Percentiles rank a stretch among this genome's conserved stretches.
Evolutionary conservation across 35 echinoderm and acorn worm genomes (phyloP).

Genomic region (Heliocidaris erythrogramma): DNA sequence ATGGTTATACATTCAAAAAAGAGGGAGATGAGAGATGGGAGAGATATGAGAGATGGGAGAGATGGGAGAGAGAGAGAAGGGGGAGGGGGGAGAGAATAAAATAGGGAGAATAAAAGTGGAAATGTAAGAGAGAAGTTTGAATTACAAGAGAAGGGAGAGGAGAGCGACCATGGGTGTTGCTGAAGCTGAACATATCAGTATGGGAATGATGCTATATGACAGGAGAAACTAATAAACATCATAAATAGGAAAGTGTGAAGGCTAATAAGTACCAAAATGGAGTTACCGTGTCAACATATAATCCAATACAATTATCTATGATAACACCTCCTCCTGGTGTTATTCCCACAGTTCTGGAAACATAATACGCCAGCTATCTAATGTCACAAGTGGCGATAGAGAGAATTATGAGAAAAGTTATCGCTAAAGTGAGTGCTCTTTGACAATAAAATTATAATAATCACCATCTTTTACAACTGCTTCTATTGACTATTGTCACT

Average conservation of each 20-base stretch:
- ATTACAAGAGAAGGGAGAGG: neutral
- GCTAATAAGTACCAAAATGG: neutral
- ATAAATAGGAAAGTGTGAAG: constrained; percentile 7
- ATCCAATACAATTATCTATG: neutral
- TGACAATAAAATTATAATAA: too few relatives aligned
- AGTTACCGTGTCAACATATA: neutral
- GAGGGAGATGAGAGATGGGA: neutral
- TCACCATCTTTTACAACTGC: too few relatives aligned
- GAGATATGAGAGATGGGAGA: neutral
- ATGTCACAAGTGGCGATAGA: neutral
- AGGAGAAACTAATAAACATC: neutral
- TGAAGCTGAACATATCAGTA: neutral
- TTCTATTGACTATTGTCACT: too few relatives aligned
- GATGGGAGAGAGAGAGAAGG: neutral
- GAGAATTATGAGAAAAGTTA: neutral
- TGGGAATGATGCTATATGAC: neutral
- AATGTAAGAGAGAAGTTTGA: neutral
- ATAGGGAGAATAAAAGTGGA: neutral
- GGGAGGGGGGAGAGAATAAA: neutral
- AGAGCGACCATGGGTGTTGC: neutral
- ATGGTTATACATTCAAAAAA: neutral
- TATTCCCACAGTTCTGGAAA: neutral
- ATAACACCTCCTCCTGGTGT: neutral
- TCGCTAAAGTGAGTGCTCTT: too few relatives aligned
- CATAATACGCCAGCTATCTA: neutral